Percentiles rank a stretch among this genome's conserved stretches.
Evolutionary conservation across 2,888 invertebrate species (phyloP).

Genomic region (Tuberolachnus salignus): DNA sequence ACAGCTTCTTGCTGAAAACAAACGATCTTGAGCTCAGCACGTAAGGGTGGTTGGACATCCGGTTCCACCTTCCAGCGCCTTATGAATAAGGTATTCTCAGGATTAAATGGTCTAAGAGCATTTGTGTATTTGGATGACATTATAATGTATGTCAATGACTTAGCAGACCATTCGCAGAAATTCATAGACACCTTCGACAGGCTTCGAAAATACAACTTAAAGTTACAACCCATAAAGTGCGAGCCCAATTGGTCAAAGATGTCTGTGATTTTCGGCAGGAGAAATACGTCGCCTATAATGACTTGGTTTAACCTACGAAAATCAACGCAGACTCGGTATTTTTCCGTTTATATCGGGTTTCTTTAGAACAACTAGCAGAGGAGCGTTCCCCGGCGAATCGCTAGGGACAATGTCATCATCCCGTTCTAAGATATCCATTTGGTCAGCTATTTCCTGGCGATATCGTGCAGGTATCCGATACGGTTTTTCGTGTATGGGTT

Average conservation of each 20-base stretch:
- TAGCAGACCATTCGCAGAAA: conserved; percentile 38
- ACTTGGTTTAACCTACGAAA: background rate
- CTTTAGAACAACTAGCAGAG: background rate
- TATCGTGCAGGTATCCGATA: too few species aligned
- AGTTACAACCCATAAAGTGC: conserved; percentile 1
- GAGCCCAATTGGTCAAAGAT: conserved; percentile 18
- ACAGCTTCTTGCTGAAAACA: too few species aligned
- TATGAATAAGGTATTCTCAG: conserved; percentile 45
- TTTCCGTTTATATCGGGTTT: background rate
- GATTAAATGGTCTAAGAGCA: background rate
- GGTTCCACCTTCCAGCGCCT: background rate
- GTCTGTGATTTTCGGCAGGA: background rate
- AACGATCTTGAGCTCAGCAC: too few species aligned
- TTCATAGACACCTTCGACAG: conserved; percentile 44
- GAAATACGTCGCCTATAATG: background rate
- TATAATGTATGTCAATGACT: conserved; percentile 54
- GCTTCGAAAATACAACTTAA: background rate
- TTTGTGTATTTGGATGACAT: conserved; percentile 59
- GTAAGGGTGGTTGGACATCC: too few species aligned
- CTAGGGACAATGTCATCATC: too few species aligned
- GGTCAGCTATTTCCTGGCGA: too few species aligned
- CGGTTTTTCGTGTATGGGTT: too few species aligned
- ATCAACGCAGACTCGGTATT: background rate
- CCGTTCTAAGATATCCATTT: too few species aligned
- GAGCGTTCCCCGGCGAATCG: too few species aligned